Percentiles rank a stretch among this genome's conserved stretches.
Evolutionary conservation across 2,888 invertebrate species (phyloP).

Genomic region (Nomada hirtipes): DNA sequence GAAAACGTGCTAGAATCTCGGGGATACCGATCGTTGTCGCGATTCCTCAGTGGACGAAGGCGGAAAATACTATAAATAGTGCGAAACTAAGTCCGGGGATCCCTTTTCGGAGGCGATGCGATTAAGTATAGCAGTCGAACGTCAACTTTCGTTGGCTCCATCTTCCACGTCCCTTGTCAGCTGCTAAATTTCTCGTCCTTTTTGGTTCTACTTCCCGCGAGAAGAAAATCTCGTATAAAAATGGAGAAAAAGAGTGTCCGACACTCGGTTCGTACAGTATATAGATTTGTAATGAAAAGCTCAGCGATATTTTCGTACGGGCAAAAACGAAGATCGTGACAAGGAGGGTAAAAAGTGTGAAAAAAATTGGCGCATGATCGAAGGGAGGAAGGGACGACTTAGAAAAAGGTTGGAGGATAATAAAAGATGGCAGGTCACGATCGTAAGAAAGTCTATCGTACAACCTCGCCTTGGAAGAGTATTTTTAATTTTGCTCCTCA

Average conservation of each 20-base stretch:
- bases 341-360: neutral
- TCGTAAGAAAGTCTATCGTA: constrained; percentile 47
- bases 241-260: neutral
- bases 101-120: constrained; percentile 26
- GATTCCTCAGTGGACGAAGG: constrained; percentile 11
- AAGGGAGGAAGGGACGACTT: constrained; percentile 16
- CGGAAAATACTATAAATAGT: constrained; percentile 22
- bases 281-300: constrained; percentile 66
- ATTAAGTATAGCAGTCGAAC: constrained; percentile 44
- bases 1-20: constrained; percentile 29
- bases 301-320: constrained; percentile 69
- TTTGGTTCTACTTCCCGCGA: constrained; percentile 10
- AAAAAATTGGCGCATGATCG: constrained; percentile 1
- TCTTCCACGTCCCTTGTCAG: constrained; percentile 37
- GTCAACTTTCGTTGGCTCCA: constrained; percentile 35
- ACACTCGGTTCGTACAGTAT: constrained; percentile 18
- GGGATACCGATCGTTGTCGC: constrained; percentile 33
- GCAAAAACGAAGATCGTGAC: constrained; percentile 24
- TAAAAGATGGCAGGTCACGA: constrained; percentile 31
- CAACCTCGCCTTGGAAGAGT: neutral
- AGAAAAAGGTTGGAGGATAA: constrained; percentile 10
- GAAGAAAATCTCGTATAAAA: constrained; percentile 23
- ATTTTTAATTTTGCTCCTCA: constrained; percentile 30
- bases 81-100: neutral
- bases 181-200: constrained; percentile 32